These are phyloP conservation scores for Paramormyrops hopkinsi DNA, from an alignment of 2,797 vertebrate genomes.

Conservation along the genomic window DNA sequence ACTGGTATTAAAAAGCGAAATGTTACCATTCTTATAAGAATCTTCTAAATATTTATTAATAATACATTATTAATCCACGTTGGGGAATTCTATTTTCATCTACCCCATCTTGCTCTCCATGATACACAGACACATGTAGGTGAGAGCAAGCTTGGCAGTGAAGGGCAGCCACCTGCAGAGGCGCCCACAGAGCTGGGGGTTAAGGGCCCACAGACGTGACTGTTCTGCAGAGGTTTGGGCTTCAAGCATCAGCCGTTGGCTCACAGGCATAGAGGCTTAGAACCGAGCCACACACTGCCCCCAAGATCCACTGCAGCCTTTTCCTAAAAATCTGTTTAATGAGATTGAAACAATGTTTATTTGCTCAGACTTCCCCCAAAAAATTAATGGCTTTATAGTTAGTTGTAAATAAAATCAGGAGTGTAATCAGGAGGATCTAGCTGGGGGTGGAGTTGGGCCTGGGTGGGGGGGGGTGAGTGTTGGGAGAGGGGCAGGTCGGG, in stretches of 20 bases:
- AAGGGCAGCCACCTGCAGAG: not conserved
- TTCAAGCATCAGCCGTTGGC: not conserved
- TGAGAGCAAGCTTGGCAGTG: not conserved
- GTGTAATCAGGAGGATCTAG: not conserved
- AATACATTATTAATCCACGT: not conserved
- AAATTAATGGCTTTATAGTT: not conserved
- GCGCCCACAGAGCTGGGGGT: not conserved
- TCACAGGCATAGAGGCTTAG: not conserved
- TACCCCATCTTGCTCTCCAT: not conserved
- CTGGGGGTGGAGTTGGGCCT: not conserved
- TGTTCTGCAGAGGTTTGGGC: not conserved
- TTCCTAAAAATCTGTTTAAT: not conserved
- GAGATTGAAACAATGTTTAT: not conserved
- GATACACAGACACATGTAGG: not conserved
- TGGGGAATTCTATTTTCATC: not conserved
- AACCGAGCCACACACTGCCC: not conserved
- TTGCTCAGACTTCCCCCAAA: not conserved
- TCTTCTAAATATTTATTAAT: not conserved
- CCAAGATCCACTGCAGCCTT: not conserved
- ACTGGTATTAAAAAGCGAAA: not conserved
- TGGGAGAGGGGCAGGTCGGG: not conserved
- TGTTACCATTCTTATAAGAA: not conserved
- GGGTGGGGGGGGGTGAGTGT: not conserved
- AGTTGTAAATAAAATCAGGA: not conserved
- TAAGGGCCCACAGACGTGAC: not conserved